A percentile compares a stretch with the other conserved stretches of the same genome.
Conservation (phyloP, 1,140 invertebrate genomes). For the Rhopalosiphum padi region DNA sequence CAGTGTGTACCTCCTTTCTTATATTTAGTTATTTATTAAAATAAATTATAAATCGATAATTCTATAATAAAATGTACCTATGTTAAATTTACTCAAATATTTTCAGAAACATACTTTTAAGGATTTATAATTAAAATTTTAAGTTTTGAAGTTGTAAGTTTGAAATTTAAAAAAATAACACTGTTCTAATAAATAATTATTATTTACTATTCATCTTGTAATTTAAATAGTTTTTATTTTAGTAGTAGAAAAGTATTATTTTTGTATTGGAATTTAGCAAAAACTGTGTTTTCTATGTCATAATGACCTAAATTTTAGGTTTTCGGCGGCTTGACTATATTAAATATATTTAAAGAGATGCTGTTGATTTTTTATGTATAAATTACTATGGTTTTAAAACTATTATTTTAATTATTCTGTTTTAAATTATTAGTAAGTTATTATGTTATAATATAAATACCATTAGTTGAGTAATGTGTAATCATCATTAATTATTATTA, state of each 20-base stretch:
- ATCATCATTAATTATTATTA: not conserved
- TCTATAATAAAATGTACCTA: not conserved
- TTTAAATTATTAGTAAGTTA: slow-evolving; percentile 1
- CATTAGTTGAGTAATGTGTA: not conserved
- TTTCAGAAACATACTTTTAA: not conserved
- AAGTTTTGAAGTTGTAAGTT: not conserved
- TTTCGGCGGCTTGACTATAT: not conserved
- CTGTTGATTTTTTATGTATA: not conserved
- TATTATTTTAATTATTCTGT: not conserved
- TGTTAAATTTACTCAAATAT: not conserved
- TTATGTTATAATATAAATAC: not conserved
- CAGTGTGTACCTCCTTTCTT: too few species aligned
- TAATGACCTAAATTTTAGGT: not conserved
- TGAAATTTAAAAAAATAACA: too few species aligned
- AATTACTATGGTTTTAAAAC: not conserved
- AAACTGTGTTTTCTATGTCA: not conserved
- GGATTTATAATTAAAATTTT: not conserved
- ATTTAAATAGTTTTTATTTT: not conserved
- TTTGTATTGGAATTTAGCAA: not conserved
- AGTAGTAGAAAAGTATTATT: not conserved
- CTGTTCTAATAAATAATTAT: not conserved
- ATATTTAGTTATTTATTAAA: not conserved
- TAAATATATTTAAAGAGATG: not conserved
- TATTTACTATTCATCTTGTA: not conserved
- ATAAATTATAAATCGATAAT: not conserved